Evolutionary conservation across 1,140 invertebrate genomes (phyloP).

Genomic region (Brachystomella parvula): DNA sequence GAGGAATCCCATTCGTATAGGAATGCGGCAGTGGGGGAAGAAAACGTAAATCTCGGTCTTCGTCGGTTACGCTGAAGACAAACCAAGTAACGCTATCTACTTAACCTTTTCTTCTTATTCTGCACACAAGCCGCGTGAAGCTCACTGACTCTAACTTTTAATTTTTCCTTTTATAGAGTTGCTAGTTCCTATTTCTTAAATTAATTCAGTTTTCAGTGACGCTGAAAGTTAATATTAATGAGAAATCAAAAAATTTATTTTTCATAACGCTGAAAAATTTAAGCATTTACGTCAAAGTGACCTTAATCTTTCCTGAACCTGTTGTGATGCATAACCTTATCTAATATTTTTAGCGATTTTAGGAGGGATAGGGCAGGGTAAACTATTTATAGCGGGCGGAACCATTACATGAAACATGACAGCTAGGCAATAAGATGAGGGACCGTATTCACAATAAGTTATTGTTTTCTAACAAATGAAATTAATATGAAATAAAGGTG

Average conservation of each 20-base stretch:
- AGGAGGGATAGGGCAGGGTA: background rate
- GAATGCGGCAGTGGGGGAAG: constrained; percentile 31
- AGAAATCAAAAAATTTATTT: background rate
- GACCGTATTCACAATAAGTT: too few species aligned
- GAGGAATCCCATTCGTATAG: constrained; percentile 12
- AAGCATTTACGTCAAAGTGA: too few species aligned
- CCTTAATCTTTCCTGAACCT: too few species aligned
- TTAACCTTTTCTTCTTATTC: background rate
- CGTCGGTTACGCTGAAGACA: background rate
- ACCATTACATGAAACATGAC: too few species aligned
- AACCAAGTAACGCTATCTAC: background rate
- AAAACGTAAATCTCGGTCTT: background rate
- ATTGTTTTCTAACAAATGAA: too few species aligned
- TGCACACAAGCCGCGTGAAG: background rate
- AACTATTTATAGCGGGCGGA: too few species aligned
- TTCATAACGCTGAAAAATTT: background rate
- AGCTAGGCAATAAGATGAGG: too few species aligned
- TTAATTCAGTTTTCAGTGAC: background rate
- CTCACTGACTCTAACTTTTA: background rate
- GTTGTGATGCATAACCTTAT: background rate
- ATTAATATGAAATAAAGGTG: too few species aligned
- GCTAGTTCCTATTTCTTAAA: background rate
- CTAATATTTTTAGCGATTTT: background rate
- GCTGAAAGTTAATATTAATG: background rate
- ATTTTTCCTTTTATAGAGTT: background rate